These are phyloP conservation scores for Drosophila kurseongensis DNA, from an alignment of 1,140 invertebrate species.

Conservation along the genomic window DNA sequence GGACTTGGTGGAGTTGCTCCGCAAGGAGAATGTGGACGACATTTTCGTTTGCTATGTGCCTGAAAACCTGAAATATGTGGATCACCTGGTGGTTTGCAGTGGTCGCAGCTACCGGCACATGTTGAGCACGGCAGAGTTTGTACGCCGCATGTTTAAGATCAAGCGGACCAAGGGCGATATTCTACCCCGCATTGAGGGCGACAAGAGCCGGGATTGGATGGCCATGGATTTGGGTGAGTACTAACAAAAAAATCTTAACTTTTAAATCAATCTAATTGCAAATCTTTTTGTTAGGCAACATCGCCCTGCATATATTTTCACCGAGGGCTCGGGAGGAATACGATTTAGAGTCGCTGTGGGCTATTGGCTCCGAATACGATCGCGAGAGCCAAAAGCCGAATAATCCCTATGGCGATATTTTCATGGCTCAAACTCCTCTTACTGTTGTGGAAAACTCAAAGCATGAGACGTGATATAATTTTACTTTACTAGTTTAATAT, in stretches of 20 bases:
- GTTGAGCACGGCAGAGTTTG: constrained; percentile 90
- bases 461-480: constrained; percentile 10
- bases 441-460: background rate
- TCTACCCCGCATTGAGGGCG: constrained; percentile 91
- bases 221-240: constrained; percentile 93
- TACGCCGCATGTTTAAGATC: constrained; percentile 92
- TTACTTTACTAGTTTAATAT: constrained; percentile 21
- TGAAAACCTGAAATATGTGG: constrained; percentile 90
- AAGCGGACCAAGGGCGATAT: constrained; percentile 88
- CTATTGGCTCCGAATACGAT: constrained; percentile 93
- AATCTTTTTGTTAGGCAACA: constrained; percentile 89
- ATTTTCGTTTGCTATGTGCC: constrained; percentile 93
- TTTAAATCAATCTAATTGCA: constrained; percentile 14
- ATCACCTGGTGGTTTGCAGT: constrained; percentile 92
- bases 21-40: constrained; percentile 91
- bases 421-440: constrained; percentile 39
- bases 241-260: background rate
- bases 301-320: constrained; percentile 95
- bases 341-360: constrained; percentile 96
- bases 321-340: constrained; percentile 89
- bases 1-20: constrained; percentile 91
- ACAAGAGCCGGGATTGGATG: constrained; percentile 92
- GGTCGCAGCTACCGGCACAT: constrained; percentile 91
- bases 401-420: constrained; percentile 83
- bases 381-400: constrained; percentile 87